Evolutionary conservation across 2,888 invertebrate species (phyloP).

Genomic region (Zelleria hepariella): DNA sequence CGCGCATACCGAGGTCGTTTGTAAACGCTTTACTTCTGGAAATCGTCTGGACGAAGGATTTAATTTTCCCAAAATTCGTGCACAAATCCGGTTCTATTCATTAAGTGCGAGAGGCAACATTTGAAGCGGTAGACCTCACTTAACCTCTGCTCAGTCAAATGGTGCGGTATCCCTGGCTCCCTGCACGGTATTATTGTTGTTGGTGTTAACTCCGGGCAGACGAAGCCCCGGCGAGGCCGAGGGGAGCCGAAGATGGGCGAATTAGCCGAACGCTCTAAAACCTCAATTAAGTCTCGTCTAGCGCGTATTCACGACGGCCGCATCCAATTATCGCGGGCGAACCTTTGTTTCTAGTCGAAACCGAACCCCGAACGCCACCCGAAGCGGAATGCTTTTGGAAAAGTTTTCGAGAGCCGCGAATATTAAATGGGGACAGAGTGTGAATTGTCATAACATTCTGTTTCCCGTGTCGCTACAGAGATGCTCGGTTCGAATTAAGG

Average conservation of each 20-base stretch:
- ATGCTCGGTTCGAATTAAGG: background rate
- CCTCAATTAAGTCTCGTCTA: constrained; percentile 72
- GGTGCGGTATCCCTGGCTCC: constrained; percentile 8
- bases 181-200: constrained; percentile 40
- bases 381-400: constrained; percentile 7
- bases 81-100: constrained; percentile 2
- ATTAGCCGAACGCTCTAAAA: constrained; percentile 68
- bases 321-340: constrained; percentile 67
- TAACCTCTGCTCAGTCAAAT: constrained; percentile 30
- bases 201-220: constrained; percentile 34
- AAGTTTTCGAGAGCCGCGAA: constrained; percentile 5
- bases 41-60: background rate
- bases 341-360: constrained; percentile 51
- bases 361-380: constrained; percentile 5
- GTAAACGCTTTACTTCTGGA: background rate
- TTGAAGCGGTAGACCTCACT: constrained; percentile 39
- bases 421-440: constrained; percentile 3
- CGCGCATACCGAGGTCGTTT: background rate
- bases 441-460: constrained; percentile 5
- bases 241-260: constrained; percentile 64
- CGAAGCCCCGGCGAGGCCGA: constrained; percentile 43
- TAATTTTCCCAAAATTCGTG: background rate
- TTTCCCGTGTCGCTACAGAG: background rate
- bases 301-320: constrained; percentile 65
- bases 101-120: constrained; percentile 21